phyloP scores from a whole-genome alignment of 2,888 invertebrate genomes.

The Nemoura dubitans region DNA sequence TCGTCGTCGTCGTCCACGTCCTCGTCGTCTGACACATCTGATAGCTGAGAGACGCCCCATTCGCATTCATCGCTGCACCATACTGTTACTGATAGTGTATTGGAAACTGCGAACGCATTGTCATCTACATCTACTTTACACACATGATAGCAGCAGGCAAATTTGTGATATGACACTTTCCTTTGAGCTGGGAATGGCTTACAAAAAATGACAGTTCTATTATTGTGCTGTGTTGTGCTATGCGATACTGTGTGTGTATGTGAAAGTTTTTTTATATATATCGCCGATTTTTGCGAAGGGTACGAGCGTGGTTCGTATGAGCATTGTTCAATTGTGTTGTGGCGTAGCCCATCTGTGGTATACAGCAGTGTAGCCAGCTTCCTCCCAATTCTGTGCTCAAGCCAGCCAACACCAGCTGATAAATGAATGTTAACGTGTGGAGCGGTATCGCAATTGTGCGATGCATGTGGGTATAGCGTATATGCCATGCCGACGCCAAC shows the following conservation, averaged over 20 bases:
- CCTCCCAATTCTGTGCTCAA: neutral
- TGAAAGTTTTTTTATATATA: conserved; percentile 1
- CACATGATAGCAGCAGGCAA: neutral
- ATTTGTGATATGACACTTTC: conserved; percentile 12
- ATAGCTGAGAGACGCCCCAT: neutral
- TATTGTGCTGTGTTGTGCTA: neutral
- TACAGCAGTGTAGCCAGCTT: neutral
- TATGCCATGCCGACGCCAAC: neutral
- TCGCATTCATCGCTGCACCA: neutral
- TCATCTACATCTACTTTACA: neutral
- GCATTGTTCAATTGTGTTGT: neutral
- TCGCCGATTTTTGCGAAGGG: neutral
- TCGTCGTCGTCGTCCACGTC: neutral
- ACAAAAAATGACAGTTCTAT: conserved; percentile 12
- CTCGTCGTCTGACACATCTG: neutral
- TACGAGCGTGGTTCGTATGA: neutral
- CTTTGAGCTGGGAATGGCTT: neutral
- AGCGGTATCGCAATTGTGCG: neutral
- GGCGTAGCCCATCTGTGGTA: neutral
- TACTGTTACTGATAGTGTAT: neutral
- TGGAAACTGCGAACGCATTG: neutral
- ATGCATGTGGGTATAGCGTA: neutral
- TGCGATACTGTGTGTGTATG: neutral
- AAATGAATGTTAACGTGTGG: conserved; percentile 18
- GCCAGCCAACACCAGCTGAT: neutral